phyloP scores from a whole-genome alignment of 2,113 vertebrate genomes.

The Notechis scutatus region DNA sequence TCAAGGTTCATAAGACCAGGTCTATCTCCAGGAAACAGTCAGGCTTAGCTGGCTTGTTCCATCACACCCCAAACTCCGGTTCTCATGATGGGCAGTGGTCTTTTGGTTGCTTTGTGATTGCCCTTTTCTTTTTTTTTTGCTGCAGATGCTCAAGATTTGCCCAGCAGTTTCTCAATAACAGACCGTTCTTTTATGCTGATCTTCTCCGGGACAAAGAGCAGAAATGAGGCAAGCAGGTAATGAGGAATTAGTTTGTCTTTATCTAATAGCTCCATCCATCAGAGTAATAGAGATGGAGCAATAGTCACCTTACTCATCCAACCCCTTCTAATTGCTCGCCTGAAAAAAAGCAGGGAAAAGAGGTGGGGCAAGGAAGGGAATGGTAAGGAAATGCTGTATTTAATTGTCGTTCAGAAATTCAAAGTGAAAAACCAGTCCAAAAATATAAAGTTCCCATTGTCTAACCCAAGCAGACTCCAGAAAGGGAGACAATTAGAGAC shows the following conservation, averaged over 20 bases:
- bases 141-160: constrained; percentile 73
- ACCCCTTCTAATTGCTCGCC: constrained; percentile 65
- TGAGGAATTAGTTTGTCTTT: constrained; percentile 75
- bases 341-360: constrained; percentile 55
- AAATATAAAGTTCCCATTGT: constrained; percentile 10
- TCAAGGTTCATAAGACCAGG: not conserved
- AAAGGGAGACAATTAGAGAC: constrained; percentile 11
- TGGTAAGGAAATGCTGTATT: constrained; percentile 38
- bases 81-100: not conserved
- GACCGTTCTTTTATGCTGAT: constrained; percentile 68
- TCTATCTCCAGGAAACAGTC: too few relatives aligned
- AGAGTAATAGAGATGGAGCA: constrained; percentile 70
- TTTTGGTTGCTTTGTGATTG: constrained; percentile 26
- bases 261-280: constrained; percentile 72
- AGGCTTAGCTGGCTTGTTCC: constrained; percentile 8
- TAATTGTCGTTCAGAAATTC: constrained; percentile 68
- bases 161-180: constrained; percentile 72
- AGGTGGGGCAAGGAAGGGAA: constrained; percentile 40
- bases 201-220: constrained; percentile 71
- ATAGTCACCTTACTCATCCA: constrained; percentile 64
- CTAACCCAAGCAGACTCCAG: constrained; percentile 19
- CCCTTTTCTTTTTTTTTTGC: constrained; percentile 38
- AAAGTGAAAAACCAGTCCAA: constrained; percentile 52
- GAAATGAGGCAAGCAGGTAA: constrained; percentile 66
- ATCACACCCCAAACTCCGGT: not conserved